Percentiles rank a stretch among this genome's conserved stretches.
Evolutionary conservation across 2,797 vertebrate genomes (phyloP).

Genomic region (Cuniculus paca): DNA sequence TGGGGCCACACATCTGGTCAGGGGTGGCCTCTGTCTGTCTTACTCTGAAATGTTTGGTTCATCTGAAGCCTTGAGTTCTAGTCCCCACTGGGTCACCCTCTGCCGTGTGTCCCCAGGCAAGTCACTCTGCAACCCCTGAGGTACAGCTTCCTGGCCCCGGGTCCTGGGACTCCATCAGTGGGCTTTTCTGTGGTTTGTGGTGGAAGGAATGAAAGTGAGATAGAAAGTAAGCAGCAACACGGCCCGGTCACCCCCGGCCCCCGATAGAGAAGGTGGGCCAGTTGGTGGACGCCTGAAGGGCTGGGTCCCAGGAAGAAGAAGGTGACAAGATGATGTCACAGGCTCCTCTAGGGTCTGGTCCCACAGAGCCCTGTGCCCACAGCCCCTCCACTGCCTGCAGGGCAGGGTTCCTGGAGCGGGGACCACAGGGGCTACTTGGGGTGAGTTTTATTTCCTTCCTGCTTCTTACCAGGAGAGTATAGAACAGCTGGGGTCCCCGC

Average conservation of each 20-base stretch:
- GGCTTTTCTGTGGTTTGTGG: not conserved
- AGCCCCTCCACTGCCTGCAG: not conserved
- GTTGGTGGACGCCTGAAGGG: not conserved
- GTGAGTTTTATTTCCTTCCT: not conserved
- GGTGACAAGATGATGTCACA: not conserved
- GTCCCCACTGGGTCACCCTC: not conserved
- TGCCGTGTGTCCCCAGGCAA: not conserved
- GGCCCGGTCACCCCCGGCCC: not conserved
- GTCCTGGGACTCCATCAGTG: not conserved
- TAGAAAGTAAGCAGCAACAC: not conserved
- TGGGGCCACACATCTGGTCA: not conserved
- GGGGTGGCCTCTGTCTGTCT: not conserved
- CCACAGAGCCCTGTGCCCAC: not conserved
- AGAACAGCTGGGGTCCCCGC: not conserved
- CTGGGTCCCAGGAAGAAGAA: not conserved
- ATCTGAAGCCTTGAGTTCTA: not conserved
- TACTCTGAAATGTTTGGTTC: not conserved
- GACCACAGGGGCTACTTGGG: not conserved
- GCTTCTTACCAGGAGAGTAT: not conserved
- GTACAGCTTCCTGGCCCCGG: not conserved
- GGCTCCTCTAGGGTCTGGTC: not conserved
- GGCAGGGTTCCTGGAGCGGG: not conserved
- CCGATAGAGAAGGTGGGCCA: not conserved
- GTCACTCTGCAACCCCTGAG: not conserved
- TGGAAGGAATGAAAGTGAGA: not conserved